A percentile compares a stretch with the other conserved stretches of the same genome.
These are phyloP conservation scores for Heliocidaris erythrogramma DNA, from an alignment of 35 echinoderm and acorn worm species.

Conservation along the genomic window DNA sequence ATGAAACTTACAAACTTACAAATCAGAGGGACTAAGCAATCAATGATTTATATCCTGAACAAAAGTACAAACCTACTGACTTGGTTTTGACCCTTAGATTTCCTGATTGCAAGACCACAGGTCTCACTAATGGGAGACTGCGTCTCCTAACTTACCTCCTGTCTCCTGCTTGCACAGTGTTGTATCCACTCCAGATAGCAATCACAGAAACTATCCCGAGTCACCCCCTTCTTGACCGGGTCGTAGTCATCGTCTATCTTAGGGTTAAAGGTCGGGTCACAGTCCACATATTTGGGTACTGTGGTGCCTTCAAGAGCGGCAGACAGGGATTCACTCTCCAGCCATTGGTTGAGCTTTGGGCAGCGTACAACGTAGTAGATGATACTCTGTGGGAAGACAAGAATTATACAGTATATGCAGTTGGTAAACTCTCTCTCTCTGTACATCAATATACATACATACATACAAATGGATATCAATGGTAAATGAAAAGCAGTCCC, in stretches of 20 bases:
- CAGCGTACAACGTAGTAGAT: conserved; percentile 97
- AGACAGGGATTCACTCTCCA: conserved; percentile 66
- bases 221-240: conserved; percentile 59
- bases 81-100: neutral
- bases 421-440: neutral
- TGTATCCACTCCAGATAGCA: conserved; percentile 90
- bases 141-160: conserved; percentile 65
- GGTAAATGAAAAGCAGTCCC: too few relatives aligned
- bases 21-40: neutral
- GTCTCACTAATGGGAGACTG: neutral
- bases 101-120: neutral
- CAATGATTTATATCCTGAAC: too few relatives aligned
- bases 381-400: conserved; percentile 74
- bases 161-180: conserved; percentile 87
- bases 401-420: neutral
- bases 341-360: conserved; percentile 87
- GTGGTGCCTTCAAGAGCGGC: conserved; percentile 73
- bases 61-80: neutral
- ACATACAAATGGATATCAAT: too few relatives aligned
- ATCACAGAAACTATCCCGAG: conserved; percentile 87
- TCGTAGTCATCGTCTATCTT: conserved; percentile 98
- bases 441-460: neutral
- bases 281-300: conserved; percentile 82
- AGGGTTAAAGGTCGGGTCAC: conserved; percentile 94
- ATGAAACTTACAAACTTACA: neutral